Base-by-base conservation (phyloP, 2,797 vertebrate species). In the Passerculus sandwichensis region DNA sequence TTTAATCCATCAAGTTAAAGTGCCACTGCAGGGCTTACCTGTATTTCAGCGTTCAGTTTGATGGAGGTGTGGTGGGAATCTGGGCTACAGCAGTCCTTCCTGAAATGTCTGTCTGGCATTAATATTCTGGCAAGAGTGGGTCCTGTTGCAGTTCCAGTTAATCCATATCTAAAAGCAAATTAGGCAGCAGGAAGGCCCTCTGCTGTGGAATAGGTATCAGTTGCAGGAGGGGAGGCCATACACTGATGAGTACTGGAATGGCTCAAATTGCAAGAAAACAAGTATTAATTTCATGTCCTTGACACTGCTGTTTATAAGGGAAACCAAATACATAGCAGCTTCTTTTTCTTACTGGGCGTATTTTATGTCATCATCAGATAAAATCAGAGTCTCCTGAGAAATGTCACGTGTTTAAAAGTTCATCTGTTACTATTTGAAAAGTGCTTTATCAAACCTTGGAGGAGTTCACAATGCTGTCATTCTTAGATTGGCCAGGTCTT, bases 21-120 rank as follows among this genome's bases (percentile, higher is more conserved):
- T 86, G 71, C 72, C 80, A 40, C 75, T 88, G 80, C 90, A 96
- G 85, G 88, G 77, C 70, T 94, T 91, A 85, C 82, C 64, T 92
- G 74, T 83, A 77, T 91, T 93, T 94, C 88, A 56, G 0, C 0
- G 0, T 72, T 40, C 44, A 66, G 30, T n/a, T 79, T 50, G 71
- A 27, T 3, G 67, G 67, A 94, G 86, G 71, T 82, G 77, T 94
- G 85, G 66, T 94, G 86, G 74, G 93, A 95, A 94, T 76, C 83
- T 59, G 19, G 19, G 23, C 15, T 47, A 19, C 3, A 48, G 85
- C 36, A 76, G 51, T 64, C 70, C 50, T 88, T 91, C 90, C 77
- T 92, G 92, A 93, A 88, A 54, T 67, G 34, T 54, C 80, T 88
- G 69, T 47, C 79, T 83, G 85, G 65, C 50, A 38, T 69, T 23